Percentiles rank a stretch among this genome's conserved stretches.
These are phyloP conservation scores for Ceratina japonica DNA, from an alignment of 1,140 invertebrate genomes.

Conservation along the genomic window DNA sequence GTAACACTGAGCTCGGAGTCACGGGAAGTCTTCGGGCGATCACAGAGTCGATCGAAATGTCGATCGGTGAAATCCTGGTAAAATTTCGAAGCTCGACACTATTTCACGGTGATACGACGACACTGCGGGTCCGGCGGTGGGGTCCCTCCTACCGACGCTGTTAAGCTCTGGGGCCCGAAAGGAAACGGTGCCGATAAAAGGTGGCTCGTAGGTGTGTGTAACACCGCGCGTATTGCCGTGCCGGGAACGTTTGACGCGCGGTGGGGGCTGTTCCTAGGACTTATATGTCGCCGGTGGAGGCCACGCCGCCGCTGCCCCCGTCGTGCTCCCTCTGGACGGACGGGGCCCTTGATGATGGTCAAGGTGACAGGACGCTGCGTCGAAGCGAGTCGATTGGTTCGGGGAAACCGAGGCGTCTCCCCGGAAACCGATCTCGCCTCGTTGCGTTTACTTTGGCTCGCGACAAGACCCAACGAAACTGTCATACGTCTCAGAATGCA, in stretches of 20 bases:
- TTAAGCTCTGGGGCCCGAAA: neutral
- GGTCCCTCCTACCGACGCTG: neutral
- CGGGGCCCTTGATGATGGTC: conserved; percentile 62
- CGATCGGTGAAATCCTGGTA: too few relatives aligned
- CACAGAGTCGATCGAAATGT: neutral
- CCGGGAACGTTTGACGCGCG: conserved; percentile 66
- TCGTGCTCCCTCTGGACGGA: conserved; percentile 18
- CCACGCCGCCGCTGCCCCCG: conserved; percentile 52
- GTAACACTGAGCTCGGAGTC: neutral
- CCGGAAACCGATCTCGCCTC: neutral
- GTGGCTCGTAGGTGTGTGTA: conserved; percentile 47
- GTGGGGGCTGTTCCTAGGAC: conserved; percentile 69
- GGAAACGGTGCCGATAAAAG: conserved; percentile 32
- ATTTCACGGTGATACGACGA: too few relatives aligned
- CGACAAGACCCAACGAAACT: too few relatives aligned
- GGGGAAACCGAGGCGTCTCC: conserved; percentile 3
- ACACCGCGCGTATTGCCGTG: conserved; percentile 50
- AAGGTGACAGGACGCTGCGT: conserved; percentile 62
- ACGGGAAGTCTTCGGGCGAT: neutral
- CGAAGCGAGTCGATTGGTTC: conserved; percentile 14
- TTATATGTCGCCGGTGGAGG: conserved; percentile 73
- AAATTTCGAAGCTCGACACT: too few relatives aligned
- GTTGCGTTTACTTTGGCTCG: neutral
- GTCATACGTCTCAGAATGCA: too few relatives aligned
- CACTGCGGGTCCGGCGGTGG: neutral